phyloP scores from a whole-genome alignment of 1,140 invertebrate species.

The Physella acuta region DNA sequence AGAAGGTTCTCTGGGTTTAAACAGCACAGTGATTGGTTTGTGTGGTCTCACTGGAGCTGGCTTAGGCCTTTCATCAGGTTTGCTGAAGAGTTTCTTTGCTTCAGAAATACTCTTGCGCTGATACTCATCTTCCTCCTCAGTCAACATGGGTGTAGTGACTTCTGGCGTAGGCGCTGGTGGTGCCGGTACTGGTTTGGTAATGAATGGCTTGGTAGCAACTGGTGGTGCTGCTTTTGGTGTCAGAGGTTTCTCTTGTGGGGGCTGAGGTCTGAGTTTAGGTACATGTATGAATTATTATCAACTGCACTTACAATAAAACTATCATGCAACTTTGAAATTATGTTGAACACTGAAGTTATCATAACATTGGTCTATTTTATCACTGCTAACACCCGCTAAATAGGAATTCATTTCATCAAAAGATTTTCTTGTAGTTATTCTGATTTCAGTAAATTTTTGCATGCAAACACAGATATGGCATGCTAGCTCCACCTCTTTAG shows the following conservation, averaged over 20 bases:
- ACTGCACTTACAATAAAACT: too few relatives aligned
- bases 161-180: constrained; percentile 31
- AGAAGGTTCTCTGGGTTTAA: constrained; percentile 27
- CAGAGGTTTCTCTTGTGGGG: neutral
- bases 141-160: constrained; percentile 22
- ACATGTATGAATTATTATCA: too few relatives aligned
- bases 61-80: constrained; percentile 25
- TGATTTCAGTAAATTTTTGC: neutral
- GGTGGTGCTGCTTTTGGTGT: constrained; percentile 4
- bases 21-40: constrained; percentile 28
- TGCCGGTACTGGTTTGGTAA: constrained; percentile 16
- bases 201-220: constrained; percentile 5
- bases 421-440: neutral
- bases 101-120: constrained; percentile 34
- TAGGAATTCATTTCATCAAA: too few relatives aligned
- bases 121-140: constrained; percentile 38
- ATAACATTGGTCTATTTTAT: too few relatives aligned
- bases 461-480: neutral
- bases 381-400: too few relatives aligned
- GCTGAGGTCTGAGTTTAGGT: too few relatives aligned
- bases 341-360: too few relatives aligned
- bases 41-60: constrained; percentile 32
- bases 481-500: constrained; percentile 39
- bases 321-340: too few relatives aligned
- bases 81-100: constrained; percentile 35